phyloP scores from a whole-genome alignment of 2,113 vertebrate species.

The Psittacula cyanocephala region DNA sequence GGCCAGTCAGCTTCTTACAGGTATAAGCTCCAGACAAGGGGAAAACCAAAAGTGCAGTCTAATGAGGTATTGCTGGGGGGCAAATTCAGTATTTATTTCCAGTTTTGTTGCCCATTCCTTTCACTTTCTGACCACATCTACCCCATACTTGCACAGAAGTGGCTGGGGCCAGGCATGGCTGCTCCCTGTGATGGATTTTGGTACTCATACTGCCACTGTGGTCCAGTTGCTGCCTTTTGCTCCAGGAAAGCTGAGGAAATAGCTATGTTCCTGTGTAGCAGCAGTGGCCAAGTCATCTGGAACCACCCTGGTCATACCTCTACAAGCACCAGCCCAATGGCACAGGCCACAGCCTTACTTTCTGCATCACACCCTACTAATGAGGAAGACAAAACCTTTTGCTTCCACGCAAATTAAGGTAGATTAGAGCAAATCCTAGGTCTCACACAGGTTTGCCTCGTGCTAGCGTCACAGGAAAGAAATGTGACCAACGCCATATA shows the following conservation, averaged over 20 bases:
- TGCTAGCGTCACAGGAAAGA: not conserved
- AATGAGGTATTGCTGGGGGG: not conserved
- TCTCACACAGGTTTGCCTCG: not conserved
- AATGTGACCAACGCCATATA: not conserved
- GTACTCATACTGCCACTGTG: not conserved
- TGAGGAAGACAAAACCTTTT: not conserved
- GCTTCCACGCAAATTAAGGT: not conserved
- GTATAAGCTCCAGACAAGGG: not conserved
- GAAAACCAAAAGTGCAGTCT: not conserved
- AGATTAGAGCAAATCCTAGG: not conserved
- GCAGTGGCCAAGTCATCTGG: not conserved
- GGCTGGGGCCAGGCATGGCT: not conserved
- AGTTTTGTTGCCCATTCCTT: not conserved
- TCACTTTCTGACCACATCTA: not conserved
- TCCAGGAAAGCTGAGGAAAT: not conserved
- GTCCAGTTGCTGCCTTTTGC: not conserved
- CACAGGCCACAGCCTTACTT: not conserved
- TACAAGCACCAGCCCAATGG: not conserved
- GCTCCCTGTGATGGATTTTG: not conserved
- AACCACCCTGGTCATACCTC: not conserved
- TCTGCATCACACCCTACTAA: not conserved
- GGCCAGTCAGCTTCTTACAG: not conserved
- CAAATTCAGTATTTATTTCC: not conserved
- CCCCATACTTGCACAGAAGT: not conserved
- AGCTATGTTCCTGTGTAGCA: rapidly evolving